Base-by-base conservation (phyloP, 2,113 vertebrate species). In the Acrocephalus arundinaceus region DNA sequence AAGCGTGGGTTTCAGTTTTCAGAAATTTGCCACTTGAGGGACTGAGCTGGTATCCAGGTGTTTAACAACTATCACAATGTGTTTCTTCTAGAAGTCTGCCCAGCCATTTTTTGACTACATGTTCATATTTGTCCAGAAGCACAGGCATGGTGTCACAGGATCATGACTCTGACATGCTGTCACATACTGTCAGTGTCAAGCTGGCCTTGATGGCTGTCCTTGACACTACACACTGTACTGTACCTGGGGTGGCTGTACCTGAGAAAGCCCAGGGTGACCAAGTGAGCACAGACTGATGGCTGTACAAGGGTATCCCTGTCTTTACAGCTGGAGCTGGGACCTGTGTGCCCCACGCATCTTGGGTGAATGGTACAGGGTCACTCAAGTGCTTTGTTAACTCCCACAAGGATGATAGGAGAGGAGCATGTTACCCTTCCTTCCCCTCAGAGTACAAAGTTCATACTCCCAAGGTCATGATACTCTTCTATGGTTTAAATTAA, bases 171-270 rank as follows among this genome's bases (percentile, higher is more conserved):
- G 39, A 45, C 6, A 1, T 41, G 5, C 23, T 68, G 33, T 12
- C 19, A 7, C 19, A 20, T 7, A 10, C 19, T 49, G 41, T 23
- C 61, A 25, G 3, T 66, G 76, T 28, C 1, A 24, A 46, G 65
- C 28, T 45, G 16, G 5, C 28, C 35, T 54, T 39, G 17, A 7
- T 41, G 37, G 5, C 37, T 66, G 24, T 49, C 31, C 41, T 57
- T 45, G 11, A 28, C 0, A 0, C 27, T 15, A 16, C 4, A 3
- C 4, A 14, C 39, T 0, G 0, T 0, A 0, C 28, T 39, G 37
- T 39, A 39, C 11, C 37, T 51, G 48, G 9, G 7, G 1, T 81
- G 41, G 7, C 46, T 55, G 55, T 23, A 65, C 20, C 35, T 35
- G 21, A 57, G 41, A 19, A 22, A 37, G 5, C 13, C 9, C 9